A percentile compares a stretch with the other conserved stretches of the same genome.
Evolutionary conservation across 2,797 vertebrate genomes (phyloP).

Genomic region (Channa striata): DNA sequence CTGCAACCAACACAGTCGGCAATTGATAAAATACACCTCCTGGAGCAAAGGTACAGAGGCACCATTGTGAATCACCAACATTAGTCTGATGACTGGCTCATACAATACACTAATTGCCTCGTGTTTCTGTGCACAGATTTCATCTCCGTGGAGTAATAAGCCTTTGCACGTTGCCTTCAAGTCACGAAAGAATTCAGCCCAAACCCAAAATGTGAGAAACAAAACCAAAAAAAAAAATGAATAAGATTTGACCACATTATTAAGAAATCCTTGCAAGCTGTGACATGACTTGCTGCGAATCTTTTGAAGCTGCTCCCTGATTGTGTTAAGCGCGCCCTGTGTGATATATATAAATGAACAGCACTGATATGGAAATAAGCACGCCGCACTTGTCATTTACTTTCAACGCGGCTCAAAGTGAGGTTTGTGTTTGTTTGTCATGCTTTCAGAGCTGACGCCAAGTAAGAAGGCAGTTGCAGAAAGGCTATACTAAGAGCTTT

Average conservation of each 20-base stretch:
- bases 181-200: slow-evolving; percentile 35
- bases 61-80: slow-evolving; percentile 66
- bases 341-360: slow-evolving; percentile 58
- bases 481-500: slow-evolving; percentile 56
- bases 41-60: slow-evolving; percentile 64
- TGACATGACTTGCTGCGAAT: slow-evolving; percentile 16
- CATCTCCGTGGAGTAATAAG: slow-evolving; percentile 52
- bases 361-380: slow-evolving; percentile 57
- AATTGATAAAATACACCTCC: slow-evolving; percentile 69
- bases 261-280: slow-evolving; percentile 26
- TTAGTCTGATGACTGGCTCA: slow-evolving; percentile 67
- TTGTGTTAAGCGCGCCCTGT: slow-evolving; percentile 21
- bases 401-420: slow-evolving; percentile 55
- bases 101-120: slow-evolving; percentile 71
- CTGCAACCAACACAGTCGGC: slow-evolving; percentile 52
- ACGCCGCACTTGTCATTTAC: slow-evolving; percentile 30
- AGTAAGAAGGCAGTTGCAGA: slow-evolving; percentile 47
- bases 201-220: slow-evolving; percentile 6
- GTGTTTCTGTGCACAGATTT: slow-evolving; percentile 46
- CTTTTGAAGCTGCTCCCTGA: slow-evolving; percentile 40
- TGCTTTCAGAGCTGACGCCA: slow-evolving; percentile 42
- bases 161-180: slow-evolving; percentile 29
- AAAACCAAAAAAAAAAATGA: neutral
- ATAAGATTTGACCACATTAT: slow-evolving; percentile 29
- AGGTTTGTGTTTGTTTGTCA: slow-evolving; percentile 53